Conservation (phyloP, 1,140 invertebrate species). For the Apis mellifera region Amel_HAv3.1 CM009940.2:9202001-9202500, state of each 20-base stretch:
- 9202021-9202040: too few species aligned
- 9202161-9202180: slow-evolving; percentile 12
- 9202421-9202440: too few species aligned
- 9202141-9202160: slow-evolving; percentile 17
- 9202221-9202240: slow-evolving; percentile 56
- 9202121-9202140: neutral
- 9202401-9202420: neutral
- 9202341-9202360: neutral
- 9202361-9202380: slow-evolving; percentile 3
- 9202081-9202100: neutral
- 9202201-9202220: slow-evolving; percentile 11
- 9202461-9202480: neutral
- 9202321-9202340: neutral
- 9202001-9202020: too few species aligned
- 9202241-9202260: slow-evolving; percentile 68
- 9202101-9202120: too few species aligned
- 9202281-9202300: slow-evolving; percentile 24
- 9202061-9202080: too few species aligned
- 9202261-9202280: slow-evolving; percentile 51
- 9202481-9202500: slow-evolving; percentile 18
- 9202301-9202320: slow-evolving; percentile 19
- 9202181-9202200: slow-evolving; percentile 4
- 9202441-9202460: neutral
- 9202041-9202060: neutral
- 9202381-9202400: neutral